These are phyloP conservation scores for Scelioninae gen. 2 DNA, from an alignment of 2,888 invertebrate species.

Conservation along the genomic window DNA sequence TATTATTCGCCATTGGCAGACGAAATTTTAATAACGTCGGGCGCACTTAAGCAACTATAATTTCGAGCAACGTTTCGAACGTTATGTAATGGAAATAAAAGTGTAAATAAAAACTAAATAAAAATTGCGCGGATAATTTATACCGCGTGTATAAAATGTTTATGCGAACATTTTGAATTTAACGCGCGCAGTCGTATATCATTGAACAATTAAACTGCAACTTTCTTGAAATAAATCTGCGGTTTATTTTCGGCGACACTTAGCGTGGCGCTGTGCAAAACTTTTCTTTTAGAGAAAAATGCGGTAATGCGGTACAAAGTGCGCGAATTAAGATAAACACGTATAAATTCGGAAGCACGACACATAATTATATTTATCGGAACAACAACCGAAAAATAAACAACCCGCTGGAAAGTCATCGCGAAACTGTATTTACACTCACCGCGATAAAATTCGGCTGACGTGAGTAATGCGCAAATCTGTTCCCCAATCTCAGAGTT, in stretches of 20 bases:
- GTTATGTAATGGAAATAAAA: no score
- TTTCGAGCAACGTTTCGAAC: no score
- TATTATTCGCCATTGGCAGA: constrained; percentile 5
- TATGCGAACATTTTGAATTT: no score
- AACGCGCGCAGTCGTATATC: no score
- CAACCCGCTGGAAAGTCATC: constrained; percentile 10
- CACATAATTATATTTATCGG: constrained; percentile 26
- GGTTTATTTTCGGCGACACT: constrained; percentile 32
- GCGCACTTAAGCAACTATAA: no score
- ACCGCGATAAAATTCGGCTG: constrained; percentile 23
- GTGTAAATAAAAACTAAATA: no score
- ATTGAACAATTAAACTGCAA: constrained; percentile 32
- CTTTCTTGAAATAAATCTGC: constrained; percentile 19
- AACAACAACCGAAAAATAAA: constrained; percentile 19
- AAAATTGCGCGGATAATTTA: no score
- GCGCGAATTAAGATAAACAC: constrained; percentile 36
- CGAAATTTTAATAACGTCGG: constrained; percentile 21
- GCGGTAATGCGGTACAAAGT: constrained; percentile 31
- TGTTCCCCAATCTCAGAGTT: constrained; percentile 22
- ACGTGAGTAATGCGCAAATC: constrained; percentile 31
- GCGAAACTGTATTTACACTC: constrained; percentile 19
- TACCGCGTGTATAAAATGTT: no score
- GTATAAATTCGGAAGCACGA: constrained; percentile 2
- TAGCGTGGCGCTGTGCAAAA: constrained; percentile 14
- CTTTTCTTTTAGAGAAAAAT: constrained; percentile 21